Evolutionary conservation across 1,140 invertebrate species (phyloP).

Genomic region (Aradophagus sp.): DNA sequence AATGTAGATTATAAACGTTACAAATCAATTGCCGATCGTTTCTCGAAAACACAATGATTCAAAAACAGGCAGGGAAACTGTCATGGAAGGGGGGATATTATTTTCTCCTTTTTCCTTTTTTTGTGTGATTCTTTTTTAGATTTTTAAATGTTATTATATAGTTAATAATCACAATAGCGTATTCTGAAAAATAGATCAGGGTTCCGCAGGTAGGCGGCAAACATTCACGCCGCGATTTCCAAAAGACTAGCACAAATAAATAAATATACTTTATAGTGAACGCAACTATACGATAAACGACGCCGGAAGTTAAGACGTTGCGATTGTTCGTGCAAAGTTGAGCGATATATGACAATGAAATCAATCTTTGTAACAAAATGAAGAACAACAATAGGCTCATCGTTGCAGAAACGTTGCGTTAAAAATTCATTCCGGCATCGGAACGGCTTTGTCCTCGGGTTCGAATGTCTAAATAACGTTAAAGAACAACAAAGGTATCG

Average conservation of each 20-base stretch:
- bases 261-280: constrained; percentile 29
- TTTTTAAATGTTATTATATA: constrained; percentile 71
- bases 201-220: constrained; percentile 70
- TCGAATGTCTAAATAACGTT: no score
- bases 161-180: constrained; percentile 76
- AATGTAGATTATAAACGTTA: constrained; percentile 64
- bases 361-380: no score
- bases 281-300: constrained; percentile 16
- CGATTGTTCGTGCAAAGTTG: no score
- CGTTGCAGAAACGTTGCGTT: no score
- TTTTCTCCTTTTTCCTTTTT: no score
- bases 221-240: constrained; percentile 50
- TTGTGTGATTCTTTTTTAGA: constrained; percentile 62
- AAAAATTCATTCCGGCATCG: no score
- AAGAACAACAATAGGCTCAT: no score
- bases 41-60: constrained; percentile 40
- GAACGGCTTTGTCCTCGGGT: no score
- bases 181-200: constrained; percentile 76
- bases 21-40: constrained; percentile 52
- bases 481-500: no score
- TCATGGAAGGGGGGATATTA: constrained; percentile 35
- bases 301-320: no score
- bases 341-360: no score
- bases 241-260: constrained; percentile 52
- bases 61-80: constrained; percentile 44